Base-by-base conservation (phyloP, 1,140 invertebrate genomes). In the Himalopsyche phryganea region DNA sequence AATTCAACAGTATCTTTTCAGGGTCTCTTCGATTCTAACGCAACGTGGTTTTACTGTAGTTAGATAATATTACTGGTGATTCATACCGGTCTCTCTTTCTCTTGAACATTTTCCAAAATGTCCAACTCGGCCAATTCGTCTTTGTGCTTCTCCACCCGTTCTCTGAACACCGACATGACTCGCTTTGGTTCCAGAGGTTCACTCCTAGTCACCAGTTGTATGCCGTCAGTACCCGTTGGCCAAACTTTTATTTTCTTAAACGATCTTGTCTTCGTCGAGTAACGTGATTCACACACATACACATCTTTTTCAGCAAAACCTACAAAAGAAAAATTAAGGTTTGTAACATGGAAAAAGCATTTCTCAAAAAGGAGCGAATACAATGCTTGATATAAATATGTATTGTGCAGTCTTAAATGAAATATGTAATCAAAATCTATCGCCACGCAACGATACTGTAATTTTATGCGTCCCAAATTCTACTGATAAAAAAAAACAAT, bases 241-340 rank as follows among this genome's bases (percentile, higher is more conserved):
- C 92, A 95, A 58, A 89, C 85, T 77, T 98, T 98, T 42, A 97
- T 93, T 74, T 98, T 98, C 74, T 96, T 96, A 71, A 98, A 98
- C 59, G 86, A 84, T 60, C 93, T 83, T 15, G 84, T 83, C 67
- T 86, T 88, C 0, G 89, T 86, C 58, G 87, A 92, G 73, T 99
- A 98, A 9, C 95, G 82, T 11, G 92, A 96, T 76, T 99, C 96
- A 71, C 96, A 98, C 0, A 98, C 94, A 70, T 92, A 99, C 0
- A 98, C 89, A 76, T 99, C 96, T 70, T 95, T 94, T 55, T 96
- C 93, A 1, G 85, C 80, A 70, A 94, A 92, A 11, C 83, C 80
- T 82, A 58, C 23, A 58, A 36, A 13, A 17, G 32, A 59, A 54
- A 58, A 50, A 38, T 44, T 3, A 44, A n/a, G n/a, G n/a, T n/a